Base-by-base conservation (phyloP, 2,113 vertebrate species). In the Sclerurus mexicanus region DNA sequence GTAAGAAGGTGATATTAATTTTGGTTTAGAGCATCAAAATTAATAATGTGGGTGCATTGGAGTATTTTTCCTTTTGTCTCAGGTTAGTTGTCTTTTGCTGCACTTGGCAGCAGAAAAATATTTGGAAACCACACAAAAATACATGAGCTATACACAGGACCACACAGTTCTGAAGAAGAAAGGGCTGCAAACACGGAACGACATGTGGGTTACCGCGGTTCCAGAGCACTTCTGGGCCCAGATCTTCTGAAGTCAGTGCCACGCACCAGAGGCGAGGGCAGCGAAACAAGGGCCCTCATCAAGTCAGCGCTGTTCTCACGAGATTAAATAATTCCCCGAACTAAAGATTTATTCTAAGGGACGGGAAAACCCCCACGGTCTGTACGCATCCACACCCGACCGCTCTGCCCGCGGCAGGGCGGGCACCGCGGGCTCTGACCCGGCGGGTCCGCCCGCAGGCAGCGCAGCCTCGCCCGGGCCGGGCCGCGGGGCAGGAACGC, bases 391-490 rank as follows among this genome's bases (percentile, higher is more conserved):
- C 8, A 15, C 4, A 21, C 16, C 8, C 40, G 40, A 11, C 40
- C 40, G 40, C 40, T 40, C 14, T 40, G 12, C 14, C 40, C 12
- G 40, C 12, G 40, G 40, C 40, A 42, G 40, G 40, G 40, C 14
- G 5, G 14, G 40, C 40, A 42, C 40, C 40, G 15, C 40, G 14
- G 39, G 14, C 3, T 5, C 9, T 2, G 58, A 19, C 30, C 12
- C 2, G 12, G 4, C 73, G 6, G 10, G 25, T 7, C 50, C 20
- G 6, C n/a, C 2, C 46, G 19, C 58, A 10, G 20, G 30, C 49
- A 20, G 23, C 0, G 35, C 16, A 9, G 30, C 16, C n/a, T n/a
- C n/a, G n/a, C n/a, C 0, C 1, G 27, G 20, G 6, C 1, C 2
- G 49, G 25, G 14, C 71, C n/a, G n/a, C 1, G 15, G 50, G 56